Evolutionary conservation across 2,113 vertebrate species (phyloP).

Genomic region (Microcebus griseorufus): DNA sequence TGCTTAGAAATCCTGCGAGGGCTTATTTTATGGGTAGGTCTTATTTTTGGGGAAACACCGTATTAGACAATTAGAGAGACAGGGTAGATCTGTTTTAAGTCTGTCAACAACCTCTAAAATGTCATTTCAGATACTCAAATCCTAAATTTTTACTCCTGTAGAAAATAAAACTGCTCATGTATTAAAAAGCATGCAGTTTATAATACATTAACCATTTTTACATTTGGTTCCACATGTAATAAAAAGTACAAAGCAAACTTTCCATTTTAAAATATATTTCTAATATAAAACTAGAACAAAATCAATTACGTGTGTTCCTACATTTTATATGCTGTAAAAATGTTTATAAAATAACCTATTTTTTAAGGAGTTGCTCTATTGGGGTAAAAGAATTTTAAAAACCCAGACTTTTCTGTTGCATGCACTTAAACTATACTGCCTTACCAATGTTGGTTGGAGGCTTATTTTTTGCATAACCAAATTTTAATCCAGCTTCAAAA

Average conservation of each 20-base stretch:
- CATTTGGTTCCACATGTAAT: not conserved
- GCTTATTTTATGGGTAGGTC: too few relatives aligned
- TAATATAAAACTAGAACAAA: not conserved
- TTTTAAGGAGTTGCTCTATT: not conserved
- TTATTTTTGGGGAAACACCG: too few relatives aligned
- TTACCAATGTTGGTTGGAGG: not conserved
- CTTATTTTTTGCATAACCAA: not conserved
- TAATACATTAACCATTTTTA: not conserved
- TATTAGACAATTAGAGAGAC: conserved; percentile 55
- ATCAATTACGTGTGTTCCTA: not conserved
- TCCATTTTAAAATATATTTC: not conserved
- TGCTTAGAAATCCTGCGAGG: too few relatives aligned
- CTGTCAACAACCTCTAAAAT: not conserved
- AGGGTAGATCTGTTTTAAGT: conserved; percentile 53
- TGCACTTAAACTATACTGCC: not conserved
- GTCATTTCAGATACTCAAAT: not conserved
- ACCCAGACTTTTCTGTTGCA: not conserved
- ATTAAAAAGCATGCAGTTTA: not conserved
- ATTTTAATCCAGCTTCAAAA: not conserved
- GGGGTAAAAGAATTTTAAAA: not conserved
- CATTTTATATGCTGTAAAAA: not conserved
- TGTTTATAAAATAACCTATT: not conserved
- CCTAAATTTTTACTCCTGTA: not conserved
- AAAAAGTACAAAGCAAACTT: not conserved
- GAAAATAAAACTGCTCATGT: not conserved